Base-by-base conservation (phyloP, 2,888 invertebrate species). In the Amiota minor region DNA sequence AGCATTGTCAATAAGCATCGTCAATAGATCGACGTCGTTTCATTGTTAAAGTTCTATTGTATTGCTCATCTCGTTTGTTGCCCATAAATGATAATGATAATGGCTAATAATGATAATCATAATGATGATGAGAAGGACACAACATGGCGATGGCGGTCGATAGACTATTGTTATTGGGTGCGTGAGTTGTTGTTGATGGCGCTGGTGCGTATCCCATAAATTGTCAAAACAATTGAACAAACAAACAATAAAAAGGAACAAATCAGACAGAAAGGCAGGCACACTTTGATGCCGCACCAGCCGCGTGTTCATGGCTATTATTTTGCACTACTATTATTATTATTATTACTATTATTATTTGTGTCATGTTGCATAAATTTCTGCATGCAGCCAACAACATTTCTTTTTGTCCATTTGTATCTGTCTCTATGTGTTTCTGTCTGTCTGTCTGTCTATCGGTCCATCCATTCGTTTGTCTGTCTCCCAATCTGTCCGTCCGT, bases 121-220 rank as follows among this genome's bases (percentile, higher is more conserved):
- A 84, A 85, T 81, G 65, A 16, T 47, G 16, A 47, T 47, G 47
- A 65, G 9, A 47, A 85, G 62, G 85, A 50, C 74, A 50, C 74
- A 74, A 71, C 59, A 35, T n/a, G 11, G 59, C 20, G 56, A 14
- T 47, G 53, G 16, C n/a, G 49, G 46, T 20, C 35, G 10, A 12
- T 11, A 23, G 50, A 14, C 67, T 50, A 74, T 74, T 77, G 72
- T 74, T 77, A 82, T 75, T 80, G 78, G 14, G 55, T 76, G 72
- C 55, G 47, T 23, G 53, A 77, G 61, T 72, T 79, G 72, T 49
- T 74, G 73, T 53, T 72, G 69, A 35, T 74, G 77, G 56, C 77
- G 81, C 76, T 78, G 79, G 75, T 80, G 84, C 79, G 85, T 84
- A 84, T 79, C 86, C 81, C 86, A 85, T 85, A 85, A 85, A 86